Evolutionary conservation across 2,888 invertebrate species (phyloP), one percentile per base, ranked within the genome.

Genomic region (Macaria liturata): DNA sequence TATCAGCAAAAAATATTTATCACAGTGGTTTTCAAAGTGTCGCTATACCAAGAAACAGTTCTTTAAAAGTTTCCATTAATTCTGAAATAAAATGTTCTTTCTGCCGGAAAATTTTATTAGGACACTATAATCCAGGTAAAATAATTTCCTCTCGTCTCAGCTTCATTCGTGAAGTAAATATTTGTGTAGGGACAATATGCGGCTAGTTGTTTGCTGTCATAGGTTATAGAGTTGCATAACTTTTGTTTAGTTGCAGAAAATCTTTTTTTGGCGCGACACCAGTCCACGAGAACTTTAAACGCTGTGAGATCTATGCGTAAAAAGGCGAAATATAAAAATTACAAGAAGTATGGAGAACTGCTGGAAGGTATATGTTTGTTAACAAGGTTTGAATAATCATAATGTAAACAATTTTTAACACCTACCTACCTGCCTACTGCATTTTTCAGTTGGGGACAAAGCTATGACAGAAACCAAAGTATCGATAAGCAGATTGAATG

Each of bases 401-500:
- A 54, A 66, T 61, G 68, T 72, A 71, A 72, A 71, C 66, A 72
- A 70, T 64, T 9, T 37, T 37, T 37, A 7, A 37, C 34, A 37
- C n/a, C n/a, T n/a, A n/a, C n/a, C n/a, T n/a, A n/a, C n/a, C n/a
- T 20, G 20, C 20, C 20, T 20, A 20, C 34, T 37, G 4, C 1
- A 6, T 37, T 57, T 86, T 86, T 58, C 73, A 96, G 96, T 96
- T 57, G 94, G 94, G 39, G 88, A 94, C 48, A 86, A 89, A 54
- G 91, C 91, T 4, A 94, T 94, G 75, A 94, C 87, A 51, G 94
- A 95, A 84, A 93, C 93, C 20, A 95, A 94, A 76, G 94, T 96
- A 1, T 92, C 93, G 20, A 93, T 96, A 8, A 93, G 93, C 66
- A 95, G 94, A 70, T 81, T 96, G 39, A 94, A 93, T 70, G 93